Evolutionary conservation across 2,888 invertebrate species (phyloP), one percentile per base, ranked within the genome.

Genomic region (Tetanocera ferruginea): DNA sequence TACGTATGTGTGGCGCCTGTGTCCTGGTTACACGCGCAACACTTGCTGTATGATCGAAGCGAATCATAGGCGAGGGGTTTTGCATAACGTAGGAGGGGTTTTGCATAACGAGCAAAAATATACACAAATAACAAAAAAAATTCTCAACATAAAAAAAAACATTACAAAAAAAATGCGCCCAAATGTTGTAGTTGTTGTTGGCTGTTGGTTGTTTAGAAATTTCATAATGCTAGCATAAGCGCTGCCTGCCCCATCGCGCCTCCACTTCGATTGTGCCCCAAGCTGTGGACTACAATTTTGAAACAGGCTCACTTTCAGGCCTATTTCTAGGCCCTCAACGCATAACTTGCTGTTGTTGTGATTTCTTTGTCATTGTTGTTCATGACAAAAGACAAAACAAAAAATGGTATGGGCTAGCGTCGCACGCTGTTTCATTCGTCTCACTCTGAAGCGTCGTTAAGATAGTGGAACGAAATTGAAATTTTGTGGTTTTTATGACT

Each of bases 391-490:
- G 17, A n/a, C n/a, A 55, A 19, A 49, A 49, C 6, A 49, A 23
- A 52, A 23, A 19, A 9, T n/a, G n/a, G 8, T 23, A 1, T 19
- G 55, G 55, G 23, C 19, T 6, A 49, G 49, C 6, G 6, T 49
- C 55, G 17, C 11, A 2, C n/a, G n/a, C 6, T 5, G n/a, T 6
- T 6, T 55, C 23, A 8, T 23, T 19, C n/a, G 55, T 55, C 28
- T 23, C 52, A 37, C 5, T 23, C 57, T 23, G 37, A 25, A 19
- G 66, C 66, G 14, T 37, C 66, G 49, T 62, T 55, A 37, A 55
- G 55, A 75, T 75, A 75, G 75, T 75, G 75, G 55, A 67, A 67
- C 67, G 66, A 55, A 75, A 75, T 55, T 75, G 75, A 75, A 66
- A 75, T 67, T 69, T 75, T 52, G 66, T 37, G 66, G 31, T 69